Evolutionary conservation across 2,888 invertebrate species (phyloP).

Genomic region (Fragum fragum): DNA sequence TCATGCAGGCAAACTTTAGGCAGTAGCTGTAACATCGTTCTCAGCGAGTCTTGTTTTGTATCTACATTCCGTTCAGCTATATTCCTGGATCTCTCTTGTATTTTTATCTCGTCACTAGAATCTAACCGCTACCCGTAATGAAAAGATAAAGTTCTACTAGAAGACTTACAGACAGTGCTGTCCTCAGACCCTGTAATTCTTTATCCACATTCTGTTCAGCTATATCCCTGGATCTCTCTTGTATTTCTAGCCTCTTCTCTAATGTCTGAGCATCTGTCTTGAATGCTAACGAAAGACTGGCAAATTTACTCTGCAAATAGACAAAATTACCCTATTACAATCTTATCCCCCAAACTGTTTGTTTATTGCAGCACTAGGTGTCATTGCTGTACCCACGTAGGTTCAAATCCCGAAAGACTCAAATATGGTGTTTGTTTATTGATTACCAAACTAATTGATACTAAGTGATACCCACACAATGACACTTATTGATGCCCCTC

Average conservation of each 20-base stretch:
- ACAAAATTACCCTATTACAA: no score
- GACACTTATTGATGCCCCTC: no score
- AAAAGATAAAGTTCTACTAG: neutral
- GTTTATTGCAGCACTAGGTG: no score
- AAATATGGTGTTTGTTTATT: no score
- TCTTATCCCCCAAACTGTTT: no score
- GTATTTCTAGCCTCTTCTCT: conserved; percentile 88
- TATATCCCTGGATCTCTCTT: conserved; percentile 89
- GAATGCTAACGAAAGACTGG: conserved; percentile 89
- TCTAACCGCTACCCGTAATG: no score
- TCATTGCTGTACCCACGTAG: no score
- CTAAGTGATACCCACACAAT: no score
- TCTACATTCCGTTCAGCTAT: conserved; percentile 89
- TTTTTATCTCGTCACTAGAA: conserved; percentile 88
- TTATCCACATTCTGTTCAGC: conserved; percentile 89
- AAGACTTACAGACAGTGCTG: conserved; percentile 84
- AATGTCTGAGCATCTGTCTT: conserved; percentile 89
- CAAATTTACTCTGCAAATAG: conserved; percentile 88
- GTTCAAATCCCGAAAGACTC: no score
- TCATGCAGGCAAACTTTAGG: no score
- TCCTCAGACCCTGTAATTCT: conserved; percentile 88
- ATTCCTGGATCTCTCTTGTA: conserved; percentile 89
- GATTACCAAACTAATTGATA: no score
- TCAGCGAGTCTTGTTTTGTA: conserved; percentile 88
- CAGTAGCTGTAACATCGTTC: no score